phyloP scores from a whole-genome alignment of 2,888 invertebrate genomes.

The Nemapogon koenigi region DNA sequence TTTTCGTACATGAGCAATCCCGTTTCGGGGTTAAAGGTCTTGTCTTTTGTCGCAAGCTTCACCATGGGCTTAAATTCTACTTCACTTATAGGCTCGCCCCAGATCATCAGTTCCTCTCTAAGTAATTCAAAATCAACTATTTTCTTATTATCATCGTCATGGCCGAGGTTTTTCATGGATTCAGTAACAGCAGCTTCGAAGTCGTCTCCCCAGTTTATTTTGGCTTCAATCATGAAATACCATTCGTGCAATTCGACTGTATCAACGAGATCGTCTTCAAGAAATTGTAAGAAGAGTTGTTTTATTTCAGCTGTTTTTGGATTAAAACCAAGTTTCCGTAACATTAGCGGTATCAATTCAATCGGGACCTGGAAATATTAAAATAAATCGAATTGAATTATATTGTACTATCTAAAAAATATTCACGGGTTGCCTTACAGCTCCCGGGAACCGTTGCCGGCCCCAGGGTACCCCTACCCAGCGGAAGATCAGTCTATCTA shows the following conservation, averaged over 20 bases:
- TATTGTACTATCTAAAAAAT: neutral
- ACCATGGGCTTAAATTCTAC: constrained; percentile 44
- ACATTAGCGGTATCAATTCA: constrained; percentile 35
- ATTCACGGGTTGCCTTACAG: too few species aligned
- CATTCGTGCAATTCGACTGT: constrained; percentile 47
- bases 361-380: constrained; percentile 30
- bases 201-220: constrained; percentile 48
- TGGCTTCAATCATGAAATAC: constrained; percentile 51
- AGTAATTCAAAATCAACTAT: constrained; percentile 33
- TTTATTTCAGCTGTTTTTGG: constrained; percentile 41
- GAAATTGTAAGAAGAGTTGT: constrained; percentile 31
- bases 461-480: too few species aligned
- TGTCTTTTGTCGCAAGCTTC: constrained; percentile 37
- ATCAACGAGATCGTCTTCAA: constrained; percentile 50
- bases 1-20: constrained; percentile 35
- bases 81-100: constrained; percentile 47
- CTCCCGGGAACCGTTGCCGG: too few species aligned
- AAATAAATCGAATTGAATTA: neutral
- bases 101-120: constrained; percentile 34
- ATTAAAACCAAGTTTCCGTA: constrained; percentile 48
- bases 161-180: constrained; percentile 39
- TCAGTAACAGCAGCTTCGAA: constrained; percentile 37
- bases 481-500: too few species aligned
- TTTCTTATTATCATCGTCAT: constrained; percentile 44
- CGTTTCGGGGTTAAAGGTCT: constrained; percentile 33